Conservation (phyloP, 2,113 vertebrate genomes). For the Scophthalmus maximus region DNA sequence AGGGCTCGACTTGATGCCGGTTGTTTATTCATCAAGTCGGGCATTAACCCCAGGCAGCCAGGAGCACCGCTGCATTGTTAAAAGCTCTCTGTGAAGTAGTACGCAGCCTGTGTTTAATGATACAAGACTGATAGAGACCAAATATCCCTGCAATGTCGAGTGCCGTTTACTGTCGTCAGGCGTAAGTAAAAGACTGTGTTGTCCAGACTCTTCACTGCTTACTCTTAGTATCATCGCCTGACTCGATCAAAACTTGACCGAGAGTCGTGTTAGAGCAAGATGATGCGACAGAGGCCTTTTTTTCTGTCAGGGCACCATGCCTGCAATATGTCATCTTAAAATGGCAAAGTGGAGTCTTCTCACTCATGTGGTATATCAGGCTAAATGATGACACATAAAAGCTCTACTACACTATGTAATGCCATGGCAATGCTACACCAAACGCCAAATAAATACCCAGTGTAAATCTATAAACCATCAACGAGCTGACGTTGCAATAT, state of each 20-base stretch:
- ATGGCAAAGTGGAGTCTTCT: conserved; percentile 25
- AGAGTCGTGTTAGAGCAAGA: conserved; percentile 5
- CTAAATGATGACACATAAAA: conserved; percentile 65
- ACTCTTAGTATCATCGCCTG: conserved; percentile 2
- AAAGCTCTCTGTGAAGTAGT: conserved; percentile 24
- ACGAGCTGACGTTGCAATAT: too few relatives aligned
- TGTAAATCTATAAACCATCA: too few relatives aligned
- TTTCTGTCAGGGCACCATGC: conserved; percentile 20
- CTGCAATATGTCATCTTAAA: conserved; percentile 57
- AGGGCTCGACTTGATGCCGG: conserved; percentile 27
- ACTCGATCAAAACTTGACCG: conserved; percentile 2
- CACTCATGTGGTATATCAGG: conserved; percentile 46
- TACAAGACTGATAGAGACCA: conserved; percentile 6
- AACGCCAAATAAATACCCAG: conserved; percentile 12
- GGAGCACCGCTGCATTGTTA: conserved; percentile 42
- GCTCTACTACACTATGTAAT: conserved; percentile 53
- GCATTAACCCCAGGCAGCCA: conserved; percentile 46
- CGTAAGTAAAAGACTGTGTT: conserved; percentile 14
- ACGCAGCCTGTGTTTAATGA: conserved; percentile 25
- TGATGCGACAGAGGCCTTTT: conserved; percentile 34
- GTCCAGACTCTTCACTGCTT: conserved; percentile 2
- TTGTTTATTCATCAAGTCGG: conserved; percentile 73
- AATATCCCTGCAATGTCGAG: conserved; percentile 10
- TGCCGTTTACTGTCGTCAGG: background rate
- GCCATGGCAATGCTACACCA: conserved; percentile 6